Evolutionary conservation across 2,888 invertebrate genomes (phyloP), one percentile per base, ranked within the genome.

Genomic region (Pachycephus smyrnensis): DNA sequence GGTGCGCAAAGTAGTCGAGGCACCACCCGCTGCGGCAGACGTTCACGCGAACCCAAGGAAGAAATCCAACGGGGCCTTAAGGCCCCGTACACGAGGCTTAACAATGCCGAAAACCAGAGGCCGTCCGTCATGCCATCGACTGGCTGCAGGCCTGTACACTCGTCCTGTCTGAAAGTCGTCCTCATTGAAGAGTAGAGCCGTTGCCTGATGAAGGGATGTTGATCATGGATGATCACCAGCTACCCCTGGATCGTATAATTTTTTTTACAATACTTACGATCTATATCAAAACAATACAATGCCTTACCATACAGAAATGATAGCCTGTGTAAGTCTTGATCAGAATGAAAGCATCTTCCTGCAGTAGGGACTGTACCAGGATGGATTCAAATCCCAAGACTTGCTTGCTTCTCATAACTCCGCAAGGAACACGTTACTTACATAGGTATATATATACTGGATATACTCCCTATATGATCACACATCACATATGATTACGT

Each of bases 21-120:
- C 78, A 73, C 80, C 80, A 77, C 83, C 81, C 80, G 81, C 78
- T 73, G 79, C 33, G 80, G 35, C 76, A 78, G 80, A 81, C 83
- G 82, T 83, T 84, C 82, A 79, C 79, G 69, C 69, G 32, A 32
- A 32, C 32, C 31, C 30, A 32, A 69, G 30, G 69, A 69, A 15
- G 69, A 30, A 30, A 32, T 69, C 69, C 69, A 32, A 15, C 15
- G 40, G 40, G 15, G 40, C 40, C 40, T 40, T 15, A 40, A 40
- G 40, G 40, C 40, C 40, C 40, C 1, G 30, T 32, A 32, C 69
- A 69, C 32, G 69, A 15, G 69, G 69, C 69, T 69, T 69, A 69
- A 69, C 69, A 69, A 69, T 69, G 69, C 69, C 69, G 69, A 69
- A 40, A 69, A 69, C 69, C 69, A 69, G 31, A 32, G 31, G 69